Base-by-base conservation (phyloP, 2,888 invertebrate genomes). In the Cheilosia soror region DNA sequence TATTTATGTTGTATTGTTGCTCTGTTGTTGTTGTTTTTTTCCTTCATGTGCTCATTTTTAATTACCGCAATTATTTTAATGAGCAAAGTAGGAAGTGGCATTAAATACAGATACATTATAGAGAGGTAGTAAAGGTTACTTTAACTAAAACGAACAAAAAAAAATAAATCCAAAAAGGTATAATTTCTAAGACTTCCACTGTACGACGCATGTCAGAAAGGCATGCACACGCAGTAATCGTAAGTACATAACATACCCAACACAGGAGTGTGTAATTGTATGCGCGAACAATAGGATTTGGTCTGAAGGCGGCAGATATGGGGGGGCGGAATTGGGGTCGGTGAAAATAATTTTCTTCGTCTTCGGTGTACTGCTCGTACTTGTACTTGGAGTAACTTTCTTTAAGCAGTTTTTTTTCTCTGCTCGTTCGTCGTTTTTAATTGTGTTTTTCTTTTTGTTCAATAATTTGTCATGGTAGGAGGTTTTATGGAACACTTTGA, bases 311-410 rank as follows among this genome's bases (percentile, higher is more conserved):
- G 47, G n/a, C 33, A 4, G 13, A 58, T 33, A 7, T 2, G 37
- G 20, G 69, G 63, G 75, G 69, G 76, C 33, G 55, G 63, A 53
- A 85, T 81, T 85, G 80, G 72, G 85, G 85, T 85, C 85, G 85
- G 85, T 81, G 85, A 85, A 85, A 85, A 85, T 81, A 42, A 62
- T 72, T 76, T 76, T 81, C 49, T 76, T 76, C 49, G 53, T 57
- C 31, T 71, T 65, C 55, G 55, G 20, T 63, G 58, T 71, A 20
- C 20, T 20, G 20, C 20, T 20, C 20, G 20, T 20, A 68, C 47
- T 29, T 42, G 80, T 81, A 84, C 83, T 75, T 84, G 65, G 62
- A 40, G 71, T 80, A 85, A 85, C 85, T 85, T 85, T 85, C 85
- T 81, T 81, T 49, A 58, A 79, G 84, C 71, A 68, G 57, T 47